Evolutionary conservation across 2,113 vertebrate genomes (phyloP).

Genomic region (Takifugu flavidus): DNA sequence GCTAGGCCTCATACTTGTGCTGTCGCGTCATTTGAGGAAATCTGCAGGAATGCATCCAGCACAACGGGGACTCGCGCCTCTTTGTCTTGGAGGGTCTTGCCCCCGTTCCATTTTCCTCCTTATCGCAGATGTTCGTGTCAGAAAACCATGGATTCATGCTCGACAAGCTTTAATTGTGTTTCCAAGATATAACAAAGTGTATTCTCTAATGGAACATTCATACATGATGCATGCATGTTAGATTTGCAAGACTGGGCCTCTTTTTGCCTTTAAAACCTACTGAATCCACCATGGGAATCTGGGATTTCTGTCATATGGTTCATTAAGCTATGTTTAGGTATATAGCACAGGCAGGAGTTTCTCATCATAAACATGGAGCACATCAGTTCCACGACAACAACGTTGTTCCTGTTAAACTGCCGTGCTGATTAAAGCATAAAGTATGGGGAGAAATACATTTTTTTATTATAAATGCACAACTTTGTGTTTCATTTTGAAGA

Average conservation of each 20-base stretch:
- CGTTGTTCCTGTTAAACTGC: too few species aligned
- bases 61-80: constrained; percentile 55
- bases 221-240: constrained; percentile 18
- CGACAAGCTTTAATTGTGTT: constrained; percentile 1
- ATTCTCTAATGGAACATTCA: constrained; percentile 8
- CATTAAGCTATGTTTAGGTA: constrained; percentile 1
- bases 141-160: constrained; percentile 12
- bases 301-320: constrained; percentile 16
- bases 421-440: too few species aligned
- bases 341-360: too few species aligned
- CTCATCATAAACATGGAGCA: too few species aligned
- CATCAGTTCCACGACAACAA: too few species aligned
- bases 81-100: constrained; percentile 14
- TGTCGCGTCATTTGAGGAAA: constrained; percentile 47
- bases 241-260: constrained; percentile 24
- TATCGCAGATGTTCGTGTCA: constrained; percentile 1
- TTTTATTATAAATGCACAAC: too few species aligned
- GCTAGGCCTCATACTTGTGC: constrained; percentile 55
- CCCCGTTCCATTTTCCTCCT: background rate
- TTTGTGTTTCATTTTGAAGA: too few species aligned
- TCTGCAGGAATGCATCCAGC: constrained; percentile 27
- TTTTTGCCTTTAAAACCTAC: constrained; percentile 9
- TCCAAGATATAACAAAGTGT: constrained; percentile 14
- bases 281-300: constrained; percentile 16
- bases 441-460: too few species aligned